Percentiles rank a stretch among this genome's conserved stretches.
These are phyloP conservation scores for Diorhabda carinulata DNA, from an alignment of 1,140 invertebrate species.

Conservation along the genomic window DNA sequence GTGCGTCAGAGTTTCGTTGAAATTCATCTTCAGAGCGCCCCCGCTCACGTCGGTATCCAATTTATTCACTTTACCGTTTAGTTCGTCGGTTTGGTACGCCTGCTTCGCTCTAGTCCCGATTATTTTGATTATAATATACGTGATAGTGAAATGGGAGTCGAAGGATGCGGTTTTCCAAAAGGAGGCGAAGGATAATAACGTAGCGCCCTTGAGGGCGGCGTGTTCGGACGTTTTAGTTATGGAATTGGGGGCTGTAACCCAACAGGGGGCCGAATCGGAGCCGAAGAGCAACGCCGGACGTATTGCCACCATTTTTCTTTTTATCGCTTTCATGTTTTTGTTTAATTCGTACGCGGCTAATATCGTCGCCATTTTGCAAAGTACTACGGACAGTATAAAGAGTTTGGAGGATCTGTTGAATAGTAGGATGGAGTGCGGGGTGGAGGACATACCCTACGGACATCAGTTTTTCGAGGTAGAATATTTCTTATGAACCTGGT, in stretches of 20 bases:
- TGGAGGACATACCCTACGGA: slow-evolving; percentile 55
- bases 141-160: slow-evolving; percentile 36
- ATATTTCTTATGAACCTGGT: background rate
- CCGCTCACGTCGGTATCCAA: slow-evolving; percentile 61
- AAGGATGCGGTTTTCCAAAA: slow-evolving; percentile 21
- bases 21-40: slow-evolving; percentile 60
- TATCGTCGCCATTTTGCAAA: slow-evolving; percentile 51
- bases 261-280: slow-evolving; percentile 54
- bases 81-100: slow-evolving; percentile 38
- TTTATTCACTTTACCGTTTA: slow-evolving; percentile 59
- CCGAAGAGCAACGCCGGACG: slow-evolving; percentile 48
- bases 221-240: slow-evolving; percentile 48
- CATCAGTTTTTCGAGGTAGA: slow-evolving; percentile 54
- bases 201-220: slow-evolving; percentile 12
- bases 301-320: slow-evolving; percentile 38
- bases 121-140: slow-evolving; percentile 25
- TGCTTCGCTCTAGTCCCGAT: slow-evolving; percentile 18
- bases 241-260: slow-evolving; percentile 54
- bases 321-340: slow-evolving; percentile 41
- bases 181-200: background rate
- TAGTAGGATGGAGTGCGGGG: slow-evolving; percentile 57
- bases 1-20: slow-evolving; percentile 53
- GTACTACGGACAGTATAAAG: slow-evolving; percentile 48
- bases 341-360: slow-evolving; percentile 45
- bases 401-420: slow-evolving; percentile 46